These are phyloP conservation scores for Mellivora capensis DNA, from an alignment of 2,113 vertebrate genomes.

Conservation along the genomic window DNA sequence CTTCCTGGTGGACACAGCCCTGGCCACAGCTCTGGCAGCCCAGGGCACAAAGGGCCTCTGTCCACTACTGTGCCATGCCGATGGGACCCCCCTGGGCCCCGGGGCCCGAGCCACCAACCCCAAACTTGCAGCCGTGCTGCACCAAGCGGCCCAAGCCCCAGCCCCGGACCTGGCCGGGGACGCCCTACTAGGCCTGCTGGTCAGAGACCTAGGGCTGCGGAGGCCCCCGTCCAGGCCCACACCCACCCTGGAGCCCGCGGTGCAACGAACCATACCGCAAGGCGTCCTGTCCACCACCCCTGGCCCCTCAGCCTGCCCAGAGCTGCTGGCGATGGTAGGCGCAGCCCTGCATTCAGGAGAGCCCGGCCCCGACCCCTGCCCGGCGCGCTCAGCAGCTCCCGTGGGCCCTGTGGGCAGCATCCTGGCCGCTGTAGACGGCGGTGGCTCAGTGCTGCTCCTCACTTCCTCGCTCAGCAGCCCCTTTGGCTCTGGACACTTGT, in stretches of 20 bases:
- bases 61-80: conserved; percentile 69
- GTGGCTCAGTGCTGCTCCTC: conserved; percentile 77
- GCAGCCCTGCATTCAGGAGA: neutral
- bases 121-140: conserved; percentile 68
- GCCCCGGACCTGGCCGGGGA: conserved; percentile 46
- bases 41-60: conserved; percentile 48
- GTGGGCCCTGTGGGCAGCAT: conserved; percentile 52
- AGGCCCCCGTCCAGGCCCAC: neutral
- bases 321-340: conserved; percentile 71
- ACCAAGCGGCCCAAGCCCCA: neutral
- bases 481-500: conserved; percentile 78
- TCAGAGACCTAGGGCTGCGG: conserved; percentile 59
- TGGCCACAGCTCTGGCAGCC: conserved; percentile 70
- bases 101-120: conserved; percentile 59
- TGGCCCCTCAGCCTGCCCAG: conserved; percentile 54
- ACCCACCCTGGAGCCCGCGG: conserved; percentile 50
- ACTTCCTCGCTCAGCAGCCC: conserved; percentile 79
- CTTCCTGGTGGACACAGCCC: conserved; percentile 74
- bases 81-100: conserved; percentile 8
- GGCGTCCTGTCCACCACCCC: conserved; percentile 67
- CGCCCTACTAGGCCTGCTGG: conserved; percentile 67
- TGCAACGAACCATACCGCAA: neutral
- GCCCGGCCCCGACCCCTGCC: neutral
- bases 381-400: fast-evolving
- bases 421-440: conserved; percentile 73